Base-by-base conservation (phyloP, 1,140 invertebrate genomes). In the Macrostomum lignano region DNA sequence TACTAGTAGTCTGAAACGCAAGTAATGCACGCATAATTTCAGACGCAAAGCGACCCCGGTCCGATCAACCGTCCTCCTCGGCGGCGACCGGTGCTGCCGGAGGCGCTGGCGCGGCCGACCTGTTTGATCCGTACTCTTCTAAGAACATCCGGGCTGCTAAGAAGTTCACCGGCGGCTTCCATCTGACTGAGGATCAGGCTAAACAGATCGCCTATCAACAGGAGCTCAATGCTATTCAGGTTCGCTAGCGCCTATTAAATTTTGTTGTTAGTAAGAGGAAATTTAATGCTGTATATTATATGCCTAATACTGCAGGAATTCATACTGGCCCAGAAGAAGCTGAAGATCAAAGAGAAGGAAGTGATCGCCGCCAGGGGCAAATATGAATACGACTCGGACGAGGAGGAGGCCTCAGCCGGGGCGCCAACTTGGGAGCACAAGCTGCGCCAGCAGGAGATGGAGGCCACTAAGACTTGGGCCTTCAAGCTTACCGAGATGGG, bases 391-490 rank as follows among this genome's bases (percentile, higher is more conserved):
- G 81, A 88, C 54, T 81, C 75, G 15, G 81, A 91, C 55, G 82
- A 91, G 59, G 81, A 88, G 41, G 68, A 65, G 2, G 70, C 74
- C 25, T n/a, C n/a, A n/a, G n/a, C n/a, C n/a, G n/a, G n/a, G n/a
- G 74, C 74, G 15, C 81, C 81, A 5, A 91, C 81, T 0, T 88
- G 81, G 81, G 82, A 93, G 54, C 82, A 93, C 47, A 84, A 75
- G 55, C 48, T 74, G 36, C 64, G 77, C 40, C 64, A 38, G 17
- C 25, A 68, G 33, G 82, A 91, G 64, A 93, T 91, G 82, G 68
- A 71, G 40, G 77, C 77, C 7, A 91, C 81, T 40, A 17, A 41
- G 60, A 64, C 67, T 42, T 82, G 76, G 75, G 81, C 82, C 0
- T 67, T 70, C 17, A 72, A 78, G 44, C 55, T 88, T 6, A 91